A percentile compares a stretch with the other conserved stretches of the same genome.
phyloP scores from a whole-genome alignment of 2,888 invertebrate genomes.

The Halocaridina rubra region DNA sequence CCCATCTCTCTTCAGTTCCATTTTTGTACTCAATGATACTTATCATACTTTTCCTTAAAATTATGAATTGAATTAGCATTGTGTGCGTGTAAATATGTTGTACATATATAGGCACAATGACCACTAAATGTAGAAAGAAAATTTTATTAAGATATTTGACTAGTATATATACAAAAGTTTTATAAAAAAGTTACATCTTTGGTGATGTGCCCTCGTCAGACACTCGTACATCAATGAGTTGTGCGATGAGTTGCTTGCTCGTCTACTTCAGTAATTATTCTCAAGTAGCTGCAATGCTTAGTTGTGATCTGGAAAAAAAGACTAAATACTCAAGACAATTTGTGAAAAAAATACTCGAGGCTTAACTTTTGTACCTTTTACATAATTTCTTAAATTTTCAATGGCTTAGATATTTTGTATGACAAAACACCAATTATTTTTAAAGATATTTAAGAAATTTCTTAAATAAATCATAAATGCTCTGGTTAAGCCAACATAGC shows the following conservation, averaged over 20 bases:
- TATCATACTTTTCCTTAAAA: too few relatives aligned
- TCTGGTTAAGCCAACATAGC: too few relatives aligned
- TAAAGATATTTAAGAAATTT: too few relatives aligned
- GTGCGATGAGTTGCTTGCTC: constrained; percentile 33
- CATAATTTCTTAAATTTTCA: too few relatives aligned
- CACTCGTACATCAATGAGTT: constrained; percentile 35
- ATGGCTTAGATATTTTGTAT: too few relatives aligned
- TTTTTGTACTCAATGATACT: too few relatives aligned
- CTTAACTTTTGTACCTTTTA: not conserved
- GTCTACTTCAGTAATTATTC: not conserved
- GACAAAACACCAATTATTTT: too few relatives aligned
- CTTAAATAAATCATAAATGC: too few relatives aligned
- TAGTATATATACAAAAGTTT: constrained; percentile 58
- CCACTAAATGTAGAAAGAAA: constrained; percentile 32
- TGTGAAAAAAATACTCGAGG: not conserved
- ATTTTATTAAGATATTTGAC: constrained; percentile 61
- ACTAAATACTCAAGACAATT: constrained; percentile 34
- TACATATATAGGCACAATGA: not conserved
- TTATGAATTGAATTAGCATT: too few relatives aligned
- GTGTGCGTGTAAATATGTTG: not conserved
- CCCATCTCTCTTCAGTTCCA: not conserved
- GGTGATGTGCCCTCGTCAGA: constrained; percentile 49
- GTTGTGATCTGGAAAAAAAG: constrained; percentile 38
- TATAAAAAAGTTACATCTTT: constrained; percentile 61
- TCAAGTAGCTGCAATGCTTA: constrained; percentile 1